Base-by-base conservation (phyloP, 2,113 vertebrate genomes). In the Tragelaphus buxtoni region DNA sequence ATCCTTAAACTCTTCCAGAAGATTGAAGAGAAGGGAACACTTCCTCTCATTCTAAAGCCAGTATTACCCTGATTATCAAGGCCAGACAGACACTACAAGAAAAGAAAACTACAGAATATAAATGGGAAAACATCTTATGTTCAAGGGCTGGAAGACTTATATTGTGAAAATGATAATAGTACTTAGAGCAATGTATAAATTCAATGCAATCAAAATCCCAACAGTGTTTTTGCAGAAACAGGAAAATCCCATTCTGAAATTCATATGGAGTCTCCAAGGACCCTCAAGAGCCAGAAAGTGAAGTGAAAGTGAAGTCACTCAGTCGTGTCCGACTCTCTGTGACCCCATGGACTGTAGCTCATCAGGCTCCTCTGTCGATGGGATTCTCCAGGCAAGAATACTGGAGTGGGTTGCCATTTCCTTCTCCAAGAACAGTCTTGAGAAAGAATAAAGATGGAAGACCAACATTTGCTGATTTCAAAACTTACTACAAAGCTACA, bases 71-170 rank as follows among this genome's bases (percentile, higher is more conserved):
- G 42, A 39, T 84, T 84, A 79, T 28, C n/a, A 92, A 96, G 92
- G 89, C 9, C 51, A 69, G 76, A 74, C 10, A 77, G 8, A 53
- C 10, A 91, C 49, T 88, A 65, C 9, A 94, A 91, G 76, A 76
- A 86, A 93, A 90, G 45, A 93, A 88, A 91, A 82, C 53, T 85
- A 58, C 18, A 84, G 10, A 89, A 88, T 49, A 89, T 79, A 95
- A 85, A 56, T 65, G 35, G 39, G 76, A 91, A 63, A 91, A 39
- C 24, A 79, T 47, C 11, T 30, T 24, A 77, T 55, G 69, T 47
- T 91, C 55, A 56, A 56, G 63, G 28, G 28, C 32, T 90, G 69
- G 20, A 42, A 72, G 22, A 85, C 47, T 42, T 83, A 26, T 72
- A 74, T 51, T 82, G 53, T 60, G 60, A 94, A 94, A n/a, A 94